Conservation (phyloP, 2,113 vertebrate genomes). For the Bufo gargarizans region DNA sequence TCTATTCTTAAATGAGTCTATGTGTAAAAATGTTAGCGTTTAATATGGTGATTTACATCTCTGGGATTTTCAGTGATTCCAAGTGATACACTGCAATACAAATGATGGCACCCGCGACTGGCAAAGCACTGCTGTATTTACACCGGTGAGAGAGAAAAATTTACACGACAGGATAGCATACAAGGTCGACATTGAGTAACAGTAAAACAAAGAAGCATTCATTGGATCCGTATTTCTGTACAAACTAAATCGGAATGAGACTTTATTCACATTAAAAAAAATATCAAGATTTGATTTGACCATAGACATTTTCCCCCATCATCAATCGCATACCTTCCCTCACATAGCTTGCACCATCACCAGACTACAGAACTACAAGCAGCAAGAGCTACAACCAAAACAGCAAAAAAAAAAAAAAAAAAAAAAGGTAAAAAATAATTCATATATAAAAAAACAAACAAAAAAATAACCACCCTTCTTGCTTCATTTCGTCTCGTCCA, state of each 20-base stretch:
- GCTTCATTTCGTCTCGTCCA: constrained; percentile 68
- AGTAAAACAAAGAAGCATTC: constrained; percentile 83
- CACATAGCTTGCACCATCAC: constrained; percentile 87
- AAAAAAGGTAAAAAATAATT: constrained; percentile 17
- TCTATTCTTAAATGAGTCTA: constrained; percentile 72
- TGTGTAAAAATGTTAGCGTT: constrained; percentile 73
- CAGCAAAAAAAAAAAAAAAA: constrained; percentile 68
- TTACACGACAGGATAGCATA: constrained; percentile 93
- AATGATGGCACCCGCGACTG: constrained; percentile 89
- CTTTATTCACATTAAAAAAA: constrained; percentile 82
- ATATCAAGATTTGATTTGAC: constrained; percentile 83
- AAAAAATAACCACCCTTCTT: constrained; percentile 45
- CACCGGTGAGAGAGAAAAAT: constrained; percentile 87
- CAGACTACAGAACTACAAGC: constrained; percentile 83
- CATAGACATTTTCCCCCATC: constrained; percentile 77
- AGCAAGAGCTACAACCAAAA: constrained; percentile 82
- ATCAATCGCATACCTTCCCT: constrained; percentile 81
- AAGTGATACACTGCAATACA: constrained; percentile 88
- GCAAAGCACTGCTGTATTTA: constrained; percentile 91
- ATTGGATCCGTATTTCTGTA: constrained; percentile 85
- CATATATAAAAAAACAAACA: constrained; percentile 62
- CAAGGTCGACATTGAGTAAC: constrained; percentile 88
- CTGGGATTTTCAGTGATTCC: constrained; percentile 69
- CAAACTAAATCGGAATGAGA: constrained; percentile 88
- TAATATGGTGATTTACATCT: constrained; percentile 73